These are phyloP conservation scores for Camponotus floridanus DNA, from an alignment of 1,140 invertebrate genomes.

Conservation along the genomic window DNA sequence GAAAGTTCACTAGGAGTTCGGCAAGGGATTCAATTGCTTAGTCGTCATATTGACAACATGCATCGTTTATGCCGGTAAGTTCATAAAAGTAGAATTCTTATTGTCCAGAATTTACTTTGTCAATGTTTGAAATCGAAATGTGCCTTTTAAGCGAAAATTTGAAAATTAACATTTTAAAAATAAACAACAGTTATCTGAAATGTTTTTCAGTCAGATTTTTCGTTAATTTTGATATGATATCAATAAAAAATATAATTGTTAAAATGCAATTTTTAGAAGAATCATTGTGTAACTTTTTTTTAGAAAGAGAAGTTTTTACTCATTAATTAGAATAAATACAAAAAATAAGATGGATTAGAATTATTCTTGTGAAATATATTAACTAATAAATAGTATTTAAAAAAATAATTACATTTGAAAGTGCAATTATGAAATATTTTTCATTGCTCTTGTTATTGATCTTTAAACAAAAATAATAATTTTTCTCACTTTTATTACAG, in stretches of 20 bases:
- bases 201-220: background rate
- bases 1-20: conserved; percentile 54
- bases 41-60: conserved; percentile 84
- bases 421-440: background rate
- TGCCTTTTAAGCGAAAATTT: background rate
- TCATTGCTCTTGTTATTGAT: background rate
- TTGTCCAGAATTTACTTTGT: background rate
- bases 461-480: background rate
- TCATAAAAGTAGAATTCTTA: conserved; percentile 4
- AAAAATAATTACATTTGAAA: background rate
- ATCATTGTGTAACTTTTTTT: background rate
- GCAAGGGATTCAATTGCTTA: conserved; percentile 81
- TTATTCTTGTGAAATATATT: conserved; percentile 5
- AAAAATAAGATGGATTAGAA: background rate
- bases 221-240: background rate
- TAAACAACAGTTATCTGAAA: background rate
- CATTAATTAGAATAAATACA: background rate
- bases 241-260: background rate
- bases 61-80: conserved; percentile 82
- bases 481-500: conserved; percentile 54
- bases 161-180: no score
- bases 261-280: background rate
- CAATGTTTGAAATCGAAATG: no score
- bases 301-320: background rate
- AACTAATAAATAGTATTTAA: background rate